These are phyloP conservation scores for Alcis repandata DNA, from an alignment of 2,888 invertebrate species.

Conservation along the genomic window DNA sequence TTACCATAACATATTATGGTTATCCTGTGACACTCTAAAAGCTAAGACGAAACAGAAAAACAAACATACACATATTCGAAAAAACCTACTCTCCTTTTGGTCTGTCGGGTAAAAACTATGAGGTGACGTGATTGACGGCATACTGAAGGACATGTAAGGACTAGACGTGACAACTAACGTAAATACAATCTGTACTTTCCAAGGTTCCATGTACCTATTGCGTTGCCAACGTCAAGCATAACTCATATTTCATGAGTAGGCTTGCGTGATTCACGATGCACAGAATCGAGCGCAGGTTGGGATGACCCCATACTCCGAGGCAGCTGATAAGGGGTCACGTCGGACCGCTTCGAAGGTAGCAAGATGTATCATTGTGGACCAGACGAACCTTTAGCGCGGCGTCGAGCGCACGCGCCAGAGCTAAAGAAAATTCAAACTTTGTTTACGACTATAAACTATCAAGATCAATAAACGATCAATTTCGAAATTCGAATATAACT, in stretches of 20 bases:
- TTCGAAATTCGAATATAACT: slow-evolving; percentile 55
- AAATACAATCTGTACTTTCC: slow-evolving; percentile 31
- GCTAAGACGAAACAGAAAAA: too few species aligned
- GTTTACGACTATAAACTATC: slow-evolving; percentile 32
- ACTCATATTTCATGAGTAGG: slow-evolving; percentile 31
- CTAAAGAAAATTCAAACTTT: slow-evolving; percentile 26
- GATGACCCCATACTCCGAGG: slow-evolving; percentile 30
- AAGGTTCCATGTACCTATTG: slow-evolving; percentile 10
- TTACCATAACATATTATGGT: too few species aligned
- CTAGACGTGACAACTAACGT: slow-evolving; percentile 2
- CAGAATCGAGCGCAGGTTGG: slow-evolving; percentile 23
- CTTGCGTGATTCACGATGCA: slow-evolving; percentile 29
- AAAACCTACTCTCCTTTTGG: neutral
- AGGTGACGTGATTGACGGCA: slow-evolving; percentile 3
- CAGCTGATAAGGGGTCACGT: slow-evolving; percentile 46
- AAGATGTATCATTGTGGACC: slow-evolving; percentile 35
- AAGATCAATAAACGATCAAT: slow-evolving; percentile 52
- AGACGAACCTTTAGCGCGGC: slow-evolving; percentile 38
- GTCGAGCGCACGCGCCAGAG: slow-evolving; percentile 39
- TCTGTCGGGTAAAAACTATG: neutral
- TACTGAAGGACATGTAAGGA: neutral
- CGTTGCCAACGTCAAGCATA: slow-evolving; percentile 22
- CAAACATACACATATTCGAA: too few species aligned
- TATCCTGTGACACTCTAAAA: too few species aligned
- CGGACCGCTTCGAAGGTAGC: slow-evolving; percentile 32